Base-by-base conservation (phyloP, 2,888 invertebrate genomes). In the Anodontia alba region DNA sequence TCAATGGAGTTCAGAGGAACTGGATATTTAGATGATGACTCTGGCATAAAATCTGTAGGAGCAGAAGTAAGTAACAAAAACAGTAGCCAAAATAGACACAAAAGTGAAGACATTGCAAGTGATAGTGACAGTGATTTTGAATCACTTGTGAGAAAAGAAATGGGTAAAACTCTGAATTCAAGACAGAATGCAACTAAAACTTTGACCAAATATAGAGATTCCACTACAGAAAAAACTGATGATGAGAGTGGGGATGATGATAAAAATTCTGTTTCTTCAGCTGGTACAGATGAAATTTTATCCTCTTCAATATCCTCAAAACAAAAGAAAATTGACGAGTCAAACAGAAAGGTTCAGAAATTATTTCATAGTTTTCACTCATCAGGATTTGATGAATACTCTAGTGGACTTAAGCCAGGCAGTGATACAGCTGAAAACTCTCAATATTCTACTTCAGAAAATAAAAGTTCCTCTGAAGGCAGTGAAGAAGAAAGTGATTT, bases 41-140 rank as follows among this genome's bases (percentile, higher is more conserved):
- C 26, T 26, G 15, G n/a, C 26, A 5, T 15, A 20, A 46, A 17
- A 46, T 12, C 46, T 46, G 8, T 38, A 8, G 38, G 3, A 20
- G 46, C 15, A 20, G 20, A 46, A 15, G 38, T 12, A n/a, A n/a
- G n/a, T n/a, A n/a, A n/a, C n/a, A 38, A 38, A 38, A 38, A 38
- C 12, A 38, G 38, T 38, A 8, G 12, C 38, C 5, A 38, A 5
- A 38, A 38, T 38, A 38, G 38, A 8, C 12, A 8, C n/a, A 46
- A 46, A 12, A 46, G 3, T 20, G 46, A 12, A 3, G 46, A 20
- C 46, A 15, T 15, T 46, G 8, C n/a, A 46, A 20, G 17, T 20
- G 46, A 46, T 54, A 46, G 36, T 70, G 81, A 77, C 12, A 76
- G 71, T 80, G 80, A 78, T 43, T 76, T 76, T 73, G 73, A 73